These are phyloP conservation scores for Sepioteuthis lessoniana DNA, from an alignment of 2,888 invertebrate genomes.

Conservation along the genomic window DNA sequence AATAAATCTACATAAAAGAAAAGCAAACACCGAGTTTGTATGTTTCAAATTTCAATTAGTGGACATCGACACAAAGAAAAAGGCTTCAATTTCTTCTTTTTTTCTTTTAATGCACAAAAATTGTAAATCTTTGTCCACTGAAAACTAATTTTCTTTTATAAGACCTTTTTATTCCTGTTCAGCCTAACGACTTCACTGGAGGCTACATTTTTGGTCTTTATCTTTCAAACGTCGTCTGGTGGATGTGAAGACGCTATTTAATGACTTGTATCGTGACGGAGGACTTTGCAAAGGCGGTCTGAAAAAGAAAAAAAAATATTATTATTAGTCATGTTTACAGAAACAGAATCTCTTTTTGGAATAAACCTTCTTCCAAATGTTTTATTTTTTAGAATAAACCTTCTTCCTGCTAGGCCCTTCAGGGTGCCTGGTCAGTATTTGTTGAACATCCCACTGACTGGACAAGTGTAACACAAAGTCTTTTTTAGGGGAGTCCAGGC, in stretches of 20 bases:
- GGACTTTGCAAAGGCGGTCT: not conserved
- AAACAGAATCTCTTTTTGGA: too few species aligned
- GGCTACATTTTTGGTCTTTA: not conserved
- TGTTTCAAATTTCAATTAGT: not conserved
- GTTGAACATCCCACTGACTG: too few species aligned
- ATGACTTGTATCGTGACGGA: not conserved
- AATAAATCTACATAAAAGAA: not conserved
- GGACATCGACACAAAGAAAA: not conserved
- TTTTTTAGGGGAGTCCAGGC: too few species aligned
- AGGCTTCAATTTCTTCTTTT: not conserved
- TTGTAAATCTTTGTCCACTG: not conserved
- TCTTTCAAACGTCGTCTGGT: not conserved
- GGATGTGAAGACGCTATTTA: slow-evolving; percentile 8
- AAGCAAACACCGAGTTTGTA: not conserved
- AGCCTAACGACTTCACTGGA: not conserved
- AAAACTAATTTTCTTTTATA: not conserved
- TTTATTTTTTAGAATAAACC: too few species aligned
- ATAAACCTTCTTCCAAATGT: too few species aligned
- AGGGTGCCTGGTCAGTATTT: too few species aligned
- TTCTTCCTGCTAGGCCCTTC: too few species aligned
- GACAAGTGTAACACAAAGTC: too few species aligned
- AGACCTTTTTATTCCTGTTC: not conserved
- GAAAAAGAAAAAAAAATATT: not conserved
- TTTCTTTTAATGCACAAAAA: not conserved
- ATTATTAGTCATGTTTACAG: too few species aligned